phyloP scores from a whole-genome alignment of 2,113 vertebrate genomes.

The Nothocercus julius region DNA sequence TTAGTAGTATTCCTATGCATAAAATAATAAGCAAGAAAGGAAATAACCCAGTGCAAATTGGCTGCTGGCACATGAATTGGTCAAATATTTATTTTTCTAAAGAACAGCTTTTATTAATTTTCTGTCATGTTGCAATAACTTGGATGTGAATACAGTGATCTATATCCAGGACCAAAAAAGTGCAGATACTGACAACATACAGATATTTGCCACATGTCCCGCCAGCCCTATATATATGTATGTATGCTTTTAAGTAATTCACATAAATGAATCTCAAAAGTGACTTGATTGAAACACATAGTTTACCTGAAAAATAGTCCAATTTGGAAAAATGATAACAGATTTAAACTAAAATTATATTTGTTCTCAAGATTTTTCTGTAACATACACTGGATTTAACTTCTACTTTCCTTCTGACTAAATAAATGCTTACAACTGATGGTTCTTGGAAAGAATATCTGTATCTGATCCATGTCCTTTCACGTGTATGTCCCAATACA shows the following conservation, averaged over 20 bases:
- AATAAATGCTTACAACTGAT: not conserved
- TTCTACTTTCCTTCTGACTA: not conserved
- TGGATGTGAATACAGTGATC: slow-evolving; percentile 23
- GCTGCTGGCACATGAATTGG: not conserved
- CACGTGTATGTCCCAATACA: not conserved
- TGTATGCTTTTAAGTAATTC: not conserved
- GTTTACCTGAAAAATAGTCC: not conserved
- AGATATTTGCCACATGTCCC: not conserved
- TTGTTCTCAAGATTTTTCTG: not conserved
- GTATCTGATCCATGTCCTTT: not conserved
- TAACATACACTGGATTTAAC: not conserved
- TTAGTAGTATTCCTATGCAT: not conserved
- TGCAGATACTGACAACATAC: not conserved
- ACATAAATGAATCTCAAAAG: not conserved
- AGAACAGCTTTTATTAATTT: slow-evolving; percentile 53
- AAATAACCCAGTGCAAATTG: slow-evolving; percentile 13
- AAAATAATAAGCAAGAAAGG: slow-evolving; percentile 9
- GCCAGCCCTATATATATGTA: not conserved
- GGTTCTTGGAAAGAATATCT: not conserved
- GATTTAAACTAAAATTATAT: not conserved
- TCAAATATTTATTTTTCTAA: slow-evolving; percentile 35
- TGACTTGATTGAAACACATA: not conserved
- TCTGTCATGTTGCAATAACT: slow-evolving; percentile 54
- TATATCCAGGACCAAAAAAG: slow-evolving; percentile 5
- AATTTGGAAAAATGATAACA: not conserved